Conservation (phyloP, 2,797 vertebrate species). For the Vireo griseus region DNA sequence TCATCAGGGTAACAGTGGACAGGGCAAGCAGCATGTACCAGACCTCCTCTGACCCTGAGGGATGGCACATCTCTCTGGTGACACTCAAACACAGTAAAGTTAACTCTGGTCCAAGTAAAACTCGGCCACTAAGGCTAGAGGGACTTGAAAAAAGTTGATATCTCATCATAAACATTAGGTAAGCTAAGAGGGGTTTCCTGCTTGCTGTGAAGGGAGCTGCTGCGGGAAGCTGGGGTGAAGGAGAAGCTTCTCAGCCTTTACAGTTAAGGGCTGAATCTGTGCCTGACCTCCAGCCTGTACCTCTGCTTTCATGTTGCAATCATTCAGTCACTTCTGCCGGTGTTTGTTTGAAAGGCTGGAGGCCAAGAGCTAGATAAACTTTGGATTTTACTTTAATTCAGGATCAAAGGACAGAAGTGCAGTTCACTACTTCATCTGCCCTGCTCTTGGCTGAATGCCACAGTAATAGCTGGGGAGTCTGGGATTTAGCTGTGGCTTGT, state of each 20-base stretch:
- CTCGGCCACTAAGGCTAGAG: background rate
- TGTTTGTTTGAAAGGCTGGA: constrained; percentile 37
- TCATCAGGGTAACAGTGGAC: background rate
- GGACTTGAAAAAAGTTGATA: background rate
- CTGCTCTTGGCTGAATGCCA: background rate
- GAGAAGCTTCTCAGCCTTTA: background rate
- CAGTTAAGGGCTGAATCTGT: background rate
- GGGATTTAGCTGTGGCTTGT: background rate
- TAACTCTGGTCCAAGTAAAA: background rate
- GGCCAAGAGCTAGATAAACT: constrained; percentile 34
- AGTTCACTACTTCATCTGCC: background rate
- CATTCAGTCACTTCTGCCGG: background rate
- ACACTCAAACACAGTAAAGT: background rate
- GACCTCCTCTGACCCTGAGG: background rate
- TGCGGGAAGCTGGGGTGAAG: background rate
- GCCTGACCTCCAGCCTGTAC: constrained; percentile 35
- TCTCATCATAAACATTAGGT: background rate
- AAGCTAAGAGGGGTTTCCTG: background rate
- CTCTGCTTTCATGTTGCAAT: constrained; percentile 51
- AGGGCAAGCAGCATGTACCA: background rate
- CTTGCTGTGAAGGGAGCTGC: background rate
- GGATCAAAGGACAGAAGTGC: constrained; percentile 12
- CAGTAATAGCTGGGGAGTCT: fast-evolving
- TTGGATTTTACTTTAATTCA: constrained; percentile 48
- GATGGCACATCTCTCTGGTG: background rate